Conservation (phyloP, 1,140 invertebrate genomes). For the Lithobius niger region DNA sequence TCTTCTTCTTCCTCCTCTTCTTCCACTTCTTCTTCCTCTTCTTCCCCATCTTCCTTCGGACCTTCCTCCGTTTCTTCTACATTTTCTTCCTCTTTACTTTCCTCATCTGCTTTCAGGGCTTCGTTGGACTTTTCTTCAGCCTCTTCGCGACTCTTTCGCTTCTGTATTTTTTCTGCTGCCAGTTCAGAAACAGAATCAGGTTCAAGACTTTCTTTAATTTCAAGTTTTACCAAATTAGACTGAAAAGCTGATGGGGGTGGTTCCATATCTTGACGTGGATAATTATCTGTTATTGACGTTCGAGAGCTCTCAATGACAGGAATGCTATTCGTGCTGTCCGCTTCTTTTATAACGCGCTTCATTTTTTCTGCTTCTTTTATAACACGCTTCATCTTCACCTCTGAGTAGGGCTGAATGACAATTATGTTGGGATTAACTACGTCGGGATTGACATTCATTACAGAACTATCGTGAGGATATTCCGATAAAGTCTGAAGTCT, state of each 20-base stretch:
- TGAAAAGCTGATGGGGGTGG: background rate
- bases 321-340: constrained; percentile 29
- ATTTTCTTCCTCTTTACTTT: constrained; percentile 30
- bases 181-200: background rate
- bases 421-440: too few relatives aligned
- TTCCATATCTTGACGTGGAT: background rate
- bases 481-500: too few relatives aligned
- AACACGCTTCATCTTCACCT: background rate
- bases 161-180: background rate
- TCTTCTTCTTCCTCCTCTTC: constrained; percentile 16
- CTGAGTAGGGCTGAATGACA: background rate
- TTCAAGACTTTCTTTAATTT: background rate
- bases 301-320: constrained; percentile 11
- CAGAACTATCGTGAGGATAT: too few relatives aligned
- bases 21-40: constrained; percentile 16
- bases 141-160: constrained; percentile 14
- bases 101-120: background rate
- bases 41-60: constrained; percentile 20
- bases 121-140: constrained; percentile 19
- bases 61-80: constrained; percentile 23
- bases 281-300: background rate
- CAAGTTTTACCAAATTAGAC: background rate
- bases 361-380: constrained; percentile 16
- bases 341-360: background rate
- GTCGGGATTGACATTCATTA: background rate